Base-by-base conservation (phyloP, 2,113 vertebrate genomes). In the Sclerurus mexicanus region DNA sequence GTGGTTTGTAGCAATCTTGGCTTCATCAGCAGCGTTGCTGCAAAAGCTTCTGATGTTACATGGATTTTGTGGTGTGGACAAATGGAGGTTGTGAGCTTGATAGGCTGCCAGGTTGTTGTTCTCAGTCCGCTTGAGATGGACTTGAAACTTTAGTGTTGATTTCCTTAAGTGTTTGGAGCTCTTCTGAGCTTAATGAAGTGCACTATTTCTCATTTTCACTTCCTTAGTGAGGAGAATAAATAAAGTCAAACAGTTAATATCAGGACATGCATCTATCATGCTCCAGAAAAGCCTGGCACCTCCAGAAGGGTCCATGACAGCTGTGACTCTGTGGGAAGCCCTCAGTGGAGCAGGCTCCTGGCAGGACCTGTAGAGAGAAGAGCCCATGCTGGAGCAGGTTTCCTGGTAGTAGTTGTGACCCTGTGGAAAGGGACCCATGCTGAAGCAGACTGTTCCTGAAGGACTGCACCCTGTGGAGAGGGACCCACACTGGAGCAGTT, bases 281-380 rank as follows among this genome's bases (percentile, higher is more conserved):
- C 31, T 84, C 12, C 3, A 3, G 46, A 44, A 58, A 33, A 62
- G 4, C 28, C n/a, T 2, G 2, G 68, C 0, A 0, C 40, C 14
- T 66, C 68, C 4, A 3, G 37, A 46, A 31, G 46, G 17, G 53
- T 83, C 17, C 40, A 19, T 39, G 62, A 53, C 28, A 46, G 0
- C 46, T 47, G 8, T 60, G 30, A 35, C 21, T 69, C 17, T 35
- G 4, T 55, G 47, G 47, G 40, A 35, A 14, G 17, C 14, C 40
- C 17, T 4, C 24, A 27, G 6, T 35, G 39, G 30, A 83, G 21
- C 40, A 69, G 40, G 9, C 17, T 40, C 4, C 30, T 52, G 8
- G 23, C 15, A 50, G 60, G 6, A n/a, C 12, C 44, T n/a, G 15
- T 49, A 35, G 35, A 16, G 18, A 9, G 35, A 63, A 35, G 30